Evolutionary conservation across 2,797 vertebrate species (phyloP).

Genomic region (Typhlichthys subterraneus): DNA sequence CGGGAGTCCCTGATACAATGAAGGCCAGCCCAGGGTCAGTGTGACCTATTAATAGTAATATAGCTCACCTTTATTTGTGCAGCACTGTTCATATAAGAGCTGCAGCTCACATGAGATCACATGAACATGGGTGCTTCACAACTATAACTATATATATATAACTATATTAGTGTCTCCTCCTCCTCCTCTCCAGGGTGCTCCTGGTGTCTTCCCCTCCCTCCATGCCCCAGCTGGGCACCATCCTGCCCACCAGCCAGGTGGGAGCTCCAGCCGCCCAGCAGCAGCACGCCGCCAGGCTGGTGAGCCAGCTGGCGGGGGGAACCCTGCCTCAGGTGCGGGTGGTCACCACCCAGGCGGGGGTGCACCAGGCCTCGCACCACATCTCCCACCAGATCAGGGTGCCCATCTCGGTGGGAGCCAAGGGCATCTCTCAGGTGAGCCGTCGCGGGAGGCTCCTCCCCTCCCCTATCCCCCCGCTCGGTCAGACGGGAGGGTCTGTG

Average conservation of each 20-base stretch:
- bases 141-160: too few species aligned
- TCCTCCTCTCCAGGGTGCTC: conserved; percentile 81
- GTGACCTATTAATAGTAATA: too few species aligned
- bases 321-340: conserved; percentile 92
- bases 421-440: conserved; percentile 89
- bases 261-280: conserved; percentile 72
- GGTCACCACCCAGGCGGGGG: conserved; percentile 83
- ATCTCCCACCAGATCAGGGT: conserved; percentile 87
- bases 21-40: conserved; percentile 88
- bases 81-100: too few species aligned
- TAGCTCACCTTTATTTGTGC: too few species aligned
- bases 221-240: conserved; percentile 89
- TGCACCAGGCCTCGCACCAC: conserved; percentile 82
- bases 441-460: too few species aligned
- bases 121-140: too few species aligned
- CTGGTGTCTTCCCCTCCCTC: conserved; percentile 88
- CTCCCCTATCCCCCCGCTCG: too few species aligned
- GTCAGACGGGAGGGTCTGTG: too few species aligned
- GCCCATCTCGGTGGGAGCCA: conserved; percentile 85
- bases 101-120: too few species aligned
- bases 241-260: conserved; percentile 84
- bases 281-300: conserved; percentile 78
- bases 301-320: conserved; percentile 81
- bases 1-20: conserved; percentile 78
- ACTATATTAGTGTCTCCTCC: not conserved